Conservation (phyloP, 1,140 invertebrate genomes). For the Drosophila orosa region DNA sequence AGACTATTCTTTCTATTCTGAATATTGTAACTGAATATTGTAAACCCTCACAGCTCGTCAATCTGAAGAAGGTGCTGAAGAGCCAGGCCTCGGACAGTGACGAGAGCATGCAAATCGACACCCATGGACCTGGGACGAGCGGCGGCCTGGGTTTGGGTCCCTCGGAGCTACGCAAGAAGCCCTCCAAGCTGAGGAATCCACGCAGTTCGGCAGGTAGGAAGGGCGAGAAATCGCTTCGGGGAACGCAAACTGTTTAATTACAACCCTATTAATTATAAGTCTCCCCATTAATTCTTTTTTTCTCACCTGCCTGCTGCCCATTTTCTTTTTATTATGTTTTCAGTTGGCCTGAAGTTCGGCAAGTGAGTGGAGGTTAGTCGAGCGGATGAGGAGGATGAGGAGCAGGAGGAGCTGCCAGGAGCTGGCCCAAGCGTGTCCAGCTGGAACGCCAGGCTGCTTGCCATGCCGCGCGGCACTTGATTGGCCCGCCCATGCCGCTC, state of each 20-base stretch:
- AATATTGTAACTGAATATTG: background rate
- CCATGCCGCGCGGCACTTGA: conserved; percentile 32
- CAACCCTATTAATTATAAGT: conserved; percentile 20
- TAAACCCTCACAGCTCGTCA: conserved; percentile 87
- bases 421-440: background rate
- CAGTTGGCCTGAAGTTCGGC: conserved; percentile 70
- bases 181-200: conserved; percentile 71
- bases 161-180: conserved; percentile 77
- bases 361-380: conserved; percentile 63
- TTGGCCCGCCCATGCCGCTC: background rate
- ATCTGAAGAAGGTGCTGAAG: conserved; percentile 93
- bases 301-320: background rate
- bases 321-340: background rate
- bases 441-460: conserved; percentile 4
- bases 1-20: background rate
- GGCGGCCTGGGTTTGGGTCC: conserved; percentile 43
- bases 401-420: conserved; percentile 3
- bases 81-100: conserved; percentile 88
- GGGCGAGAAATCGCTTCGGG: conserved; percentile 10
- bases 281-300: conserved; percentile 26
- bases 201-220: conserved; percentile 64
- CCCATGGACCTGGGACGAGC: conserved; percentile 82
- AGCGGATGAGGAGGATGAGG: conserved; percentile 18
- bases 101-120: conserved; percentile 87
- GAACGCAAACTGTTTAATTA: conserved; percentile 22